Base-by-base conservation (phyloP, 2,888 invertebrate genomes). In the Tanypteryx hageni region DNA sequence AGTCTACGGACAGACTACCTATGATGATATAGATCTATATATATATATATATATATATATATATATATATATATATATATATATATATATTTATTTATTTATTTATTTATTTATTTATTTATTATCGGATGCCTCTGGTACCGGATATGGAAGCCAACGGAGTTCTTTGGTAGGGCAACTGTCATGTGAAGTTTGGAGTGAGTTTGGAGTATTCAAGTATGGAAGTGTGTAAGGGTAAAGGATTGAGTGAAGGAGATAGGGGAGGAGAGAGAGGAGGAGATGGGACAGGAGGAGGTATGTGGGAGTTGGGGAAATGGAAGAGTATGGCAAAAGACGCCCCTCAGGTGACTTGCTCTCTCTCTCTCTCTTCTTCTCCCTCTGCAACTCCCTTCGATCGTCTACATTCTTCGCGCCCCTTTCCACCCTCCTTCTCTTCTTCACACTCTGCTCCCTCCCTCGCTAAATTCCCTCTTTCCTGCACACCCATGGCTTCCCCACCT, bases 351-450 rank as follows among this genome's bases (percentile, higher is more conserved):
- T 82, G 44, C 83, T 44, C 44, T 44, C 44, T 44, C 44, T 44
- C 76, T 27, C n/a, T n/a, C n/a, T n/a, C n/a, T n/a, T n/a, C n/a
- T n/a, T 44, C 44, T 44, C 44, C 5, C 76, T 27, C 89, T 89
- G 89, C 89, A 89, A 44, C 68, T 16, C 68, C 89, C 64, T 89
- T 89, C 89, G 89, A 89, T 89, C 89, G 89, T 83, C 83, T 83
- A 83, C 44, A 83, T 83, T 83, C 83, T 83, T 83, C 83, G 56
- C 83, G 1, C 83, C 27, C 82, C 64, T 11, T 64, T n/a, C 44
- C 16, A 44, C 82, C 82, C 82, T 18, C 82, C 31, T 13, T 31
- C 27, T 56, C 27, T 56, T 4, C 14, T 44, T 44, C 44, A 10
- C 14, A 44, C 44, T 16, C 82, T 31, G 0, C 44, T 44, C 44